These are phyloP conservation scores for Ploceus nigricollis DNA, from an alignment of 2,113 vertebrate genomes.

Conservation along the genomic window DNA sequence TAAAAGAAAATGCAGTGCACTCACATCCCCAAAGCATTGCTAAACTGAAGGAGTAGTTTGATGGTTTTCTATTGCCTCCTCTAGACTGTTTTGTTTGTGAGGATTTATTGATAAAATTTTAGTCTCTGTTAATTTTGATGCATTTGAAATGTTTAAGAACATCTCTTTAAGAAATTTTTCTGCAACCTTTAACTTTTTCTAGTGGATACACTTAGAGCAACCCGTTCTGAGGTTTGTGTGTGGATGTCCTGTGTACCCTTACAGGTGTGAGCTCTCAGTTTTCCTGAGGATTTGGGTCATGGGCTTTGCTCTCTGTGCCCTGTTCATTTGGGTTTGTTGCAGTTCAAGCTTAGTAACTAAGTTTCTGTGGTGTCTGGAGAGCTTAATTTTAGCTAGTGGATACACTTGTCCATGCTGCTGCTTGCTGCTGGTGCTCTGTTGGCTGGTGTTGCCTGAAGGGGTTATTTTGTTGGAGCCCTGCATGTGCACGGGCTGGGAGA, in stretches of 20 bases:
- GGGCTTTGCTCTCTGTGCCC: rapidly evolving
- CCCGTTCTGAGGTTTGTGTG: background rate
- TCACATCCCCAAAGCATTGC: background rate
- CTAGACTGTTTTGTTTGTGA: background rate
- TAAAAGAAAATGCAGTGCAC: background rate
- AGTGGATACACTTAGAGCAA: rapidly evolving
- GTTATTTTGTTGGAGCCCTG: background rate
- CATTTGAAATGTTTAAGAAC: background rate
- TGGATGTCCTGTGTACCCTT: background rate
- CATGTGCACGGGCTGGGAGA: background rate
- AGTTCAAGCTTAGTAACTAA: background rate
- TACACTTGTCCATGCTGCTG: background rate
- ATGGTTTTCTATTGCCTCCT: background rate
- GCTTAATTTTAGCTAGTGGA: background rate
- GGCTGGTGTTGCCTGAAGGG: background rate
- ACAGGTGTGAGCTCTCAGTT: background rate
- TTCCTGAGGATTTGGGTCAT: background rate
- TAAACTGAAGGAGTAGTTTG: background rate
- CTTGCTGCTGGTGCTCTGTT: background rate
- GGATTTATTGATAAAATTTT: background rate
- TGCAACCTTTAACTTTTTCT: background rate
- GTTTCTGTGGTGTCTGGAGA: background rate
- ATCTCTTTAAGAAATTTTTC: background rate
- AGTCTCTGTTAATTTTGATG: background rate
- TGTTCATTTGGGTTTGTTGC: background rate